Conservation (phyloP, 2,113 vertebrate species). For the Butorides virescens region DNA sequence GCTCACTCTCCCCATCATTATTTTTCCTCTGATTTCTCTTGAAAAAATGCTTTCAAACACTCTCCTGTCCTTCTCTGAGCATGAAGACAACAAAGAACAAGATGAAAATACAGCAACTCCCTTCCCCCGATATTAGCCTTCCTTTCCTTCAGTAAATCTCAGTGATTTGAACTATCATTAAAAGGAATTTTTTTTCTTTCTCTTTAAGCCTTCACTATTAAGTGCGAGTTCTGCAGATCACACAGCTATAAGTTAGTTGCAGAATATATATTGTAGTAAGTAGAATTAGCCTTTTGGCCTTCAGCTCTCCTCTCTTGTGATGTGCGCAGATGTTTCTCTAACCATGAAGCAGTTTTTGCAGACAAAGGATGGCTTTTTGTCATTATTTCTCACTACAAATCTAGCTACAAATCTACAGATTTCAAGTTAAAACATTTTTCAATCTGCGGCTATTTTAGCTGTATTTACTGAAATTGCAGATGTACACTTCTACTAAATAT, state of each 20-base stretch:
- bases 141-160: not conserved
- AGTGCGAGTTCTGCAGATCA: not conserved
- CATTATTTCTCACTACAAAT: not conserved
- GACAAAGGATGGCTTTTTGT: not conserved
- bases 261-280: slow-evolving; percentile 6
- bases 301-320: not conserved
- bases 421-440: not conserved
- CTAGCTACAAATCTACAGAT: not conserved
- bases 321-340: not conserved
- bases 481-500: not conserved
- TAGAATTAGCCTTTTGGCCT: slow-evolving; percentile 42
- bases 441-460: not conserved
- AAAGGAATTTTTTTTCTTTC: not conserved
- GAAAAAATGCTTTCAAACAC: slow-evolving; percentile 3
- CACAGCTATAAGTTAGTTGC: not conserved
- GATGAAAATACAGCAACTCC: not conserved
- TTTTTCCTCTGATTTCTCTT: not conserved
- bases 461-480: not conserved
- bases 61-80: not conserved
- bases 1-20: not conserved
- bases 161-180: not conserved
- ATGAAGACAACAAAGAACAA: not conserved
- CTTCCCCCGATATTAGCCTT: not conserved
- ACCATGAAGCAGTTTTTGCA: not conserved
- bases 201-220: not conserved